These are phyloP conservation scores for Amphimallon solstitiale DNA, from an alignment of 2,888 invertebrate species.

Conservation along the genomic window DNA sequence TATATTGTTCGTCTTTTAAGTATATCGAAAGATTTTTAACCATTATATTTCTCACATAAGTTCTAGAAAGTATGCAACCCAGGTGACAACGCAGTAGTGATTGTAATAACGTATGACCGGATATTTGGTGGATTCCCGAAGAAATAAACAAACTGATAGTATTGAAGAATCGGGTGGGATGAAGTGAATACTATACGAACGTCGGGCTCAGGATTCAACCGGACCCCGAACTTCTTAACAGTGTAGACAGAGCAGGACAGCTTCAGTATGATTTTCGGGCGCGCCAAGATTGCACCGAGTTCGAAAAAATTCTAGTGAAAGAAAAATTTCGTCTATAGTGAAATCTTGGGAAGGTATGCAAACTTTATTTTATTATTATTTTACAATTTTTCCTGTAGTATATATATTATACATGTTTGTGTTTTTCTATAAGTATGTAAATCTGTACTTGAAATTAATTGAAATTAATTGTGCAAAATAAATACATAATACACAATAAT, in stretches of 20 bases:
- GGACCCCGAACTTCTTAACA: slow-evolving; percentile 46
- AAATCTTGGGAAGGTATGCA: too few relatives aligned
- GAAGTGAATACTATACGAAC: slow-evolving; percentile 9
- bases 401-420: too few relatives aligned
- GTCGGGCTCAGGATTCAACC: slow-evolving; percentile 18
- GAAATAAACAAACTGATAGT: slow-evolving; percentile 8
- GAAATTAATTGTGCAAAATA: too few relatives aligned
- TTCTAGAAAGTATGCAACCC: slow-evolving; percentile 15
- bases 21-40: too few relatives aligned
- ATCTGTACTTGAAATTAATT: too few relatives aligned
- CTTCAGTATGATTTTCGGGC: slow-evolving; percentile 44
- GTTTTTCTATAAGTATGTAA: too few relatives aligned
- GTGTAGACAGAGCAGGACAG: slow-evolving; percentile 40
- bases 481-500: too few relatives aligned
- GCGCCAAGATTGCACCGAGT: slow-evolving; percentile 33
- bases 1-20: too few relatives aligned
- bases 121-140: neutral
- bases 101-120: neutral
- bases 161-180: slow-evolving; percentile 3
- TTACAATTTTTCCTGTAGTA: too few relatives aligned
- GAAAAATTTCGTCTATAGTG: too few relatives aligned
- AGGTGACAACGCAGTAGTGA: neutral
- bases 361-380: too few relatives aligned
- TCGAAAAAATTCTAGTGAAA: neutral
- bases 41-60: neutral